phyloP scores from a whole-genome alignment of 2,113 vertebrate species.

The Nothocercus nigrocapillus region DNA sequence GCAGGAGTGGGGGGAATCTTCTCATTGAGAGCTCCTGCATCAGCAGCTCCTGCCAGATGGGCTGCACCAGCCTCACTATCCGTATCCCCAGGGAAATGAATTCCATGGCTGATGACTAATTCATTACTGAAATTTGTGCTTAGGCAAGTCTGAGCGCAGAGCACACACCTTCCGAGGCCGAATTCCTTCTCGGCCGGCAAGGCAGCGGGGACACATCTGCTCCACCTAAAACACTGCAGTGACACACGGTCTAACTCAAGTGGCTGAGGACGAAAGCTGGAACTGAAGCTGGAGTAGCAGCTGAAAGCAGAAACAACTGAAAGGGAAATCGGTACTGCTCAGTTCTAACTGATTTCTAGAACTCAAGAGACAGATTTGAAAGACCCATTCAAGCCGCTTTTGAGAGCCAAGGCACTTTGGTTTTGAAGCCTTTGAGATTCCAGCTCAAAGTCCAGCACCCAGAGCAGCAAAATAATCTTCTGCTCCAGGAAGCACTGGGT shows the following conservation, averaged over 20 bases:
- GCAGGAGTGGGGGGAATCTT: not conserved
- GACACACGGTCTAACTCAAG: not conserved
- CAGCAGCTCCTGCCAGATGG: slow-evolving; percentile 34
- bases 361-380: not conserved
- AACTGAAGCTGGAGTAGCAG: not conserved
- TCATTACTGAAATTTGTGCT: slow-evolving; percentile 3
- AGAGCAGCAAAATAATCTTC: not conserved
- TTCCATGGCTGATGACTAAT: slow-evolving; percentile 37
- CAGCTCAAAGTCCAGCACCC: not conserved
- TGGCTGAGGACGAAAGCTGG: not conserved
- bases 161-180: not conserved
- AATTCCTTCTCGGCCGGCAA: not conserved
- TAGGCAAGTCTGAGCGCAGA: slow-evolving; percentile 24
- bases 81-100: slow-evolving; percentile 18
- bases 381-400: not conserved
- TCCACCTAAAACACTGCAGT: not conserved
- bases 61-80: not conserved
- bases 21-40: not conserved
- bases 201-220: not conserved
- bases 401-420: not conserved
- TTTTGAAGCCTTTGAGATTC: not conserved
- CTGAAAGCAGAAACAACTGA: not conserved
- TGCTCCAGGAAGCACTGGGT: not conserved
- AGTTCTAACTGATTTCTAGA: not conserved
- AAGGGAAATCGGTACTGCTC: not conserved